These are phyloP conservation scores for Phaenicophaeus curvirostris DNA, from an alignment of 2,797 vertebrate genomes.

Conservation along the genomic window DNA sequence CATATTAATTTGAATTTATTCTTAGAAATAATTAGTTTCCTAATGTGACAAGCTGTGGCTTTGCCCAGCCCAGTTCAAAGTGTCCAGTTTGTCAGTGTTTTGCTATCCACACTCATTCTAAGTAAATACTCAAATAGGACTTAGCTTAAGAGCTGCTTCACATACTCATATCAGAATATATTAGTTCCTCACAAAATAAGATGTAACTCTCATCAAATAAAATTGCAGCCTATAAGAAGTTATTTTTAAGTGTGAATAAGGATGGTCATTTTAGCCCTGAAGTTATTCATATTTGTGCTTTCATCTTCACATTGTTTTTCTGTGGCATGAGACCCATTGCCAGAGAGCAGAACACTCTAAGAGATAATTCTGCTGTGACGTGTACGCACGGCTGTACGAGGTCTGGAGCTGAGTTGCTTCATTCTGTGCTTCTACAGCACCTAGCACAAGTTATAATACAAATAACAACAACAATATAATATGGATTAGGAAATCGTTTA, in stretches of 20 bases:
- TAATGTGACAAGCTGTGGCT: not conserved
- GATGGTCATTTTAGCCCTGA: not conserved
- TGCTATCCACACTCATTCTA: not conserved
- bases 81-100: not conserved
- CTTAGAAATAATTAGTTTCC: not conserved
- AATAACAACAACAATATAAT: not conserved
- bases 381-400: fast-evolving
- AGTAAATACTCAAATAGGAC: not conserved
- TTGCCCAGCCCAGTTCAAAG: not conserved
- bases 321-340: fast-evolving
- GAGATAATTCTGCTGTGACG: fast-evolving
- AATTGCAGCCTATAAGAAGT: not conserved
- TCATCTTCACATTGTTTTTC: not conserved
- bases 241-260: constrained; percentile 34
- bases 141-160: not conserved
- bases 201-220: not conserved
- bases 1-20: not conserved
- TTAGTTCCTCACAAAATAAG: not conserved
- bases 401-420: not conserved
- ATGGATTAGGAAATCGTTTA: not conserved
- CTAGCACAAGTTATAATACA: not conserved
- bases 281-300: not conserved
- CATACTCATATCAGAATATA: not conserved
- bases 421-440: not conserved
- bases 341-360: fast-evolving